phyloP scores from a whole-genome alignment of 2,797 vertebrate genomes.

The Anas georgica region DNA sequence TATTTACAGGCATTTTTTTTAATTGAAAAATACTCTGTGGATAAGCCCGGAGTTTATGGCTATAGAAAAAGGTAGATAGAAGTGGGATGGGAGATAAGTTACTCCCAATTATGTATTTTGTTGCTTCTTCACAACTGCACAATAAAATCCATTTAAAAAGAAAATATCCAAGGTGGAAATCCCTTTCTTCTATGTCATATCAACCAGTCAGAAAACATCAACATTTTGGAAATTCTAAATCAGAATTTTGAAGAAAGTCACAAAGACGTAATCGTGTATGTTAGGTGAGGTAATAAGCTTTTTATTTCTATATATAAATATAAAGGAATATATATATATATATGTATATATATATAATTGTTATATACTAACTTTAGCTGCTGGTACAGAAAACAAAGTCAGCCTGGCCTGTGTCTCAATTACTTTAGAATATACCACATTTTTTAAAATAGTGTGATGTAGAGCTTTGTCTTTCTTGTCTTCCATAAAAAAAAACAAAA shows the following conservation, averaged over 20 bases:
- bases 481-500: background rate
- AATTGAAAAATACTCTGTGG: background rate
- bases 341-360: background rate
- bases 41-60: background rate
- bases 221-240: background rate
- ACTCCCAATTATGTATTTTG: background rate
- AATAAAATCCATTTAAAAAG: background rate
- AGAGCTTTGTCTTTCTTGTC: background rate
- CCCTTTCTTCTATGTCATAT: background rate
- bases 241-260: background rate
- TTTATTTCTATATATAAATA: background rate
- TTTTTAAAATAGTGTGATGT: background rate
- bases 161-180: background rate
- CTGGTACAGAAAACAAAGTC: background rate
- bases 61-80: background rate
- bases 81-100: background rate
- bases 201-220: background rate
- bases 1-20: background rate
- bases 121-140: background rate
- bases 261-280: background rate
- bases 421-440: background rate
- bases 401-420: background rate
- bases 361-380: background rate
- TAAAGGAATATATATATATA: too few relatives aligned
- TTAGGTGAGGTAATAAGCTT: background rate